Evolutionary conservation across 2,888 invertebrate genomes (phyloP).

Genomic region (Vanessa cardui): DNA sequence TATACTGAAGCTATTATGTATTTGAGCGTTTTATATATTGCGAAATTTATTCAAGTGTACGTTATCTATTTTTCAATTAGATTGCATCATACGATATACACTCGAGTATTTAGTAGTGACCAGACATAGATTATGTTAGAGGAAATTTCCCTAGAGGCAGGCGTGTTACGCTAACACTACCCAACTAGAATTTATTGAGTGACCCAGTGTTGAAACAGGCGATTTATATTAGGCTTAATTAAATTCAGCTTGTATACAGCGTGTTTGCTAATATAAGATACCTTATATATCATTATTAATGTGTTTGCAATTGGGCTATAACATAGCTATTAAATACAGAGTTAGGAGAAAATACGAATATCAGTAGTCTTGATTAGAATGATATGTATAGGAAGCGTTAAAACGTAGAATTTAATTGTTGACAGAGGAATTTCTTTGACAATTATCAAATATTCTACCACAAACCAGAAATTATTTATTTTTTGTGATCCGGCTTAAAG

Average conservation of each 20-base stretch:
- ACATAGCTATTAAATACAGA: neutral
- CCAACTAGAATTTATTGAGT: slow-evolving; percentile 15
- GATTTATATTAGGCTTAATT: slow-evolving; percentile 22
- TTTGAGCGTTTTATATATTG: neutral
- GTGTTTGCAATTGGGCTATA: neutral
- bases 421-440: too few species aligned
- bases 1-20: neutral
- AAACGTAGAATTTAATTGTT: too few species aligned
- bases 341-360: too few species aligned
- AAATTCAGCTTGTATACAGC: slow-evolving; percentile 10
- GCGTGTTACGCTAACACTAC: slow-evolving; percentile 12
- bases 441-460: too few species aligned
- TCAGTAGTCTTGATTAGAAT: too few species aligned
- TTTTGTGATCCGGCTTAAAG: too few species aligned
- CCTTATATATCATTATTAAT: slow-evolving; percentile 8
- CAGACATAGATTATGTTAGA: slow-evolving; percentile 18
- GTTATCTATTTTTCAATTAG: slow-evolving; percentile 3
- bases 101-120: slow-evolving; percentile 15
- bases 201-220: slow-evolving; percentile 15
- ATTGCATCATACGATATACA: slow-evolving; percentile 9
- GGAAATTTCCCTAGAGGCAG: slow-evolving; percentile 22
- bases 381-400: too few species aligned
- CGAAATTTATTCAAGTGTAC: neutral
- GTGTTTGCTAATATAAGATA: neutral
- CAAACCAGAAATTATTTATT: too few species aligned